These are phyloP conservation scores for Mamestra configurata DNA, from an alignment of 1,140 invertebrate species.

Conservation along the genomic window DNA sequence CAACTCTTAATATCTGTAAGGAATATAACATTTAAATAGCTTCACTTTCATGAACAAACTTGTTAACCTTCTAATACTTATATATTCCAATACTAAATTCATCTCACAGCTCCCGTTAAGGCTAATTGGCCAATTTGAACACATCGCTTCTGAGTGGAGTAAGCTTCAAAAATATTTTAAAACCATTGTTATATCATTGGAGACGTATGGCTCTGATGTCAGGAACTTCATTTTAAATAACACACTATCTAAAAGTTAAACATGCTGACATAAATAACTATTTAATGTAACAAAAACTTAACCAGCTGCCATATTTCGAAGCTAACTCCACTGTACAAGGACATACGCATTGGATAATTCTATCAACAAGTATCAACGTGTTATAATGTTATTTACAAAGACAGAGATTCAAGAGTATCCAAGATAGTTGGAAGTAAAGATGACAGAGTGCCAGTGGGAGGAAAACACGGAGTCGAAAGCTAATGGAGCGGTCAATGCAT, in stretches of 20 bases:
- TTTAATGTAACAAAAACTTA: neutral
- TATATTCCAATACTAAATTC: constrained; percentile 74
- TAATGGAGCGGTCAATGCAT: constrained; percentile 2
- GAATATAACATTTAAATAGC: constrained; percentile 47
- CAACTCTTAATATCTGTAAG: constrained; percentile 36
- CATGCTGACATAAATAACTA: neutral
- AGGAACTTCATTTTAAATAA: neutral
- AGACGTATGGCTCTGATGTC: neutral
- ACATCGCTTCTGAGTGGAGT: constrained; percentile 62
- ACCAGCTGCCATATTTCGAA: constrained; percentile 11
- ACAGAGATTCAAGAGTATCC: constrained; percentile 48
- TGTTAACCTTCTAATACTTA: constrained; percentile 61
- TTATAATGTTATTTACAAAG: constrained; percentile 59
- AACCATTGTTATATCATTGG: neutral
- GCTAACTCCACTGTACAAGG: constrained; percentile 26
- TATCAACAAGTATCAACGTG: constrained; percentile 61
- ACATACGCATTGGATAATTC: constrained; percentile 64
- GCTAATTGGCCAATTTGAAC: constrained; percentile 81
- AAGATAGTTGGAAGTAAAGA: constrained; percentile 30
- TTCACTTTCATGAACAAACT: constrained; percentile 38
- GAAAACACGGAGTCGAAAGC: constrained; percentile 10
- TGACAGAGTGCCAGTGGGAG: constrained; percentile 46
- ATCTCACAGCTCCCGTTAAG: constrained; percentile 85
- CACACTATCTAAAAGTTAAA: neutral
- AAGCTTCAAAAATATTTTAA: constrained; percentile 43